Evolutionary conservation across 2,797 vertebrate genomes (phyloP).

Genomic region (Acipenser oxyrinchus): DNA sequence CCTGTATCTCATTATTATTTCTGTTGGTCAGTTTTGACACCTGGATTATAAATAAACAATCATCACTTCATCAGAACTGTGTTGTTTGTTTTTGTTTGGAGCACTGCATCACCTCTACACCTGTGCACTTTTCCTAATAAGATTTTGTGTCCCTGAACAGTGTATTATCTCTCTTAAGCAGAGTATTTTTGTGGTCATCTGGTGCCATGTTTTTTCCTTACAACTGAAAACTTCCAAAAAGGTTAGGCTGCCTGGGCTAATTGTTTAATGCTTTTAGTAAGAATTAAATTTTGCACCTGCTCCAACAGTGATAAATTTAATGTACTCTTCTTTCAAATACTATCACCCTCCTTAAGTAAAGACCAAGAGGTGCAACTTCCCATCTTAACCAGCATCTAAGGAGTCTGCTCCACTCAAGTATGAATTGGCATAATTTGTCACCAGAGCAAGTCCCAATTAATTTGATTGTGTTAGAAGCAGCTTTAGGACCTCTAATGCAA

Average conservation of each 20-base stretch:
- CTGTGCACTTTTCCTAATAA: no score
- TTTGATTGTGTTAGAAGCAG: slow-evolving; percentile 68
- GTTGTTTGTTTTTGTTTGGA: no score
- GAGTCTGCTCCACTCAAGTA: slow-evolving; percentile 66
- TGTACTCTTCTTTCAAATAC: slow-evolving; percentile 73
- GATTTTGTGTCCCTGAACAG: no score
- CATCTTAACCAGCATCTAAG: slow-evolving; percentile 58
- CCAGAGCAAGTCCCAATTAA: slow-evolving; percentile 71
- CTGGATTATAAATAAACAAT: no score
- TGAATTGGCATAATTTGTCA: slow-evolving; percentile 92
- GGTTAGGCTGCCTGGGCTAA: slow-evolving; percentile 70
- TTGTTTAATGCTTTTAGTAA: slow-evolving; percentile 79
- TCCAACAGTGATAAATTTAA: slow-evolving; percentile 75
- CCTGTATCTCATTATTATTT: no score
- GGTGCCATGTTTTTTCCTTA: slow-evolving; percentile 62
- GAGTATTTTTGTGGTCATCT: neutral
- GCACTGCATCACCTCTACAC: no score
- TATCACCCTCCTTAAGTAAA: slow-evolving; percentile 75
- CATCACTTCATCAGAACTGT: no score
- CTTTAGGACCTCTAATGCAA: slow-evolving; percentile 65
- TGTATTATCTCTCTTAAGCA: no score
- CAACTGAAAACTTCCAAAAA: slow-evolving; percentile 64
- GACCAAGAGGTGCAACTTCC: slow-evolving; percentile 70
- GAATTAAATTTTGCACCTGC: slow-evolving; percentile 82
- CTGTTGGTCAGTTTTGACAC: no score